Evolutionary conservation across 2,113 vertebrate species (phyloP).

Genomic region (Brienomyrus brachyistius): DNA sequence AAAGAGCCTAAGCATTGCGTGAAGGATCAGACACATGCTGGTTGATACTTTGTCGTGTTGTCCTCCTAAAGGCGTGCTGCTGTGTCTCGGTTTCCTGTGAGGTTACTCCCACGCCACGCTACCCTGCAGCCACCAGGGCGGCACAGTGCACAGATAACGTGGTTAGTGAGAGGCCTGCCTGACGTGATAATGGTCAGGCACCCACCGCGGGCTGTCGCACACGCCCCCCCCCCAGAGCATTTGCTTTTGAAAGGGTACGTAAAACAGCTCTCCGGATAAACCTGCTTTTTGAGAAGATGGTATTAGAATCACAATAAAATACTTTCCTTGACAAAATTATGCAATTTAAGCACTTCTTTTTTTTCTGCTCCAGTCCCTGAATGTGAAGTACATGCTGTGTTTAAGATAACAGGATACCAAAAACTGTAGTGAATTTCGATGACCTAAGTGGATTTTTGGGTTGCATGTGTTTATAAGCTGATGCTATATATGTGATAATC

Average conservation of each 20-base stretch:
- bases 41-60: neutral
- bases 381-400: neutral
- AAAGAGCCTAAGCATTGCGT: neutral
- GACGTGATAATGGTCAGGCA: conserved; percentile 15
- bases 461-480: neutral
- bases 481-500: neutral
- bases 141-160: conserved; percentile 4
- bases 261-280: neutral
- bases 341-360: neutral
- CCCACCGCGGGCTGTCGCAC: neutral
- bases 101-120: neutral
- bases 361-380: neutral
- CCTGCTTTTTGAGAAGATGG: neutral
- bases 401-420: neutral
- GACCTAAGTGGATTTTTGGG: neutral
- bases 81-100: neutral
- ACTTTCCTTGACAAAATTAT: neutral
- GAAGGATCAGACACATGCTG: neutral
- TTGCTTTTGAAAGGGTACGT: neutral
- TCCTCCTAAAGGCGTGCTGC: neutral
- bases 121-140: neutral
- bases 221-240: neutral
- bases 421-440: neutral
- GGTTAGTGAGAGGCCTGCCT: conserved; percentile 2
- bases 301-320: neutral